Percentiles rank a stretch among this genome's conserved stretches.
Conservation (phyloP, 1,140 invertebrate species). For the Pseudomyrmex sp. region DNA sequence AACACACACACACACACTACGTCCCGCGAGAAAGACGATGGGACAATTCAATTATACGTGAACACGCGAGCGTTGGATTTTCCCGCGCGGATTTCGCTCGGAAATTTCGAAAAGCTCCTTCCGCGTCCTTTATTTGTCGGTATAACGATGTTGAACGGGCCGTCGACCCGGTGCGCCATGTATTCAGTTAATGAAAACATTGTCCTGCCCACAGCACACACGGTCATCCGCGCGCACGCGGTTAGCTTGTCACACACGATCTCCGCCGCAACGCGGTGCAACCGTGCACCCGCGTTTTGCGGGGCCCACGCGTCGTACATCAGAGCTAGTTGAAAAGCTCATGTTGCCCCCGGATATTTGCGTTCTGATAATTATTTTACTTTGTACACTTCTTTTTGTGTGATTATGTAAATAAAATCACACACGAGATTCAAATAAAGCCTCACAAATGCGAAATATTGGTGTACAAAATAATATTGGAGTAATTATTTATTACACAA, state of each 20-base stretch:
- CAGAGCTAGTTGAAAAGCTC: constrained; percentile 19
- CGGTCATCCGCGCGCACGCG: constrained; percentile 63
- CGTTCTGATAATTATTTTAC: not conserved
- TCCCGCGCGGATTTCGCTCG: constrained; percentile 45
- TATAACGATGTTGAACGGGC: constrained; percentile 60
- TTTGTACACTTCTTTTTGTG: not conserved
- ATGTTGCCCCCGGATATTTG: not conserved
- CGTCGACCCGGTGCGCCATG: constrained; percentile 73
- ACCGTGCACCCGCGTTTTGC: constrained; percentile 61
- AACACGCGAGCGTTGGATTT: constrained; percentile 44
- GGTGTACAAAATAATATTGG: no score
- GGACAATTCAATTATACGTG: constrained; percentile 55
- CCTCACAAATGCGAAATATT: no score
- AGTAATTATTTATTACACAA: no score
- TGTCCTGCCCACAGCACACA: constrained; percentile 73
- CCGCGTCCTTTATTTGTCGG: constrained; percentile 41
- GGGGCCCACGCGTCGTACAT: constrained; percentile 61
- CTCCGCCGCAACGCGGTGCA: constrained; percentile 67
- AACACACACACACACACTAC: constrained; percentile 8
- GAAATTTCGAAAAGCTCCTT: constrained; percentile 60
- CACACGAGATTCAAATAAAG: no score
- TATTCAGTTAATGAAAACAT: constrained; percentile 82
- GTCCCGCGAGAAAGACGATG: constrained; percentile 1
- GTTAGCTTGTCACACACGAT: constrained; percentile 76
- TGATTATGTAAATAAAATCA: no score